Base-by-base conservation (phyloP, 2,113 vertebrate genomes). In the Misgurnus mizolepis region DNA sequence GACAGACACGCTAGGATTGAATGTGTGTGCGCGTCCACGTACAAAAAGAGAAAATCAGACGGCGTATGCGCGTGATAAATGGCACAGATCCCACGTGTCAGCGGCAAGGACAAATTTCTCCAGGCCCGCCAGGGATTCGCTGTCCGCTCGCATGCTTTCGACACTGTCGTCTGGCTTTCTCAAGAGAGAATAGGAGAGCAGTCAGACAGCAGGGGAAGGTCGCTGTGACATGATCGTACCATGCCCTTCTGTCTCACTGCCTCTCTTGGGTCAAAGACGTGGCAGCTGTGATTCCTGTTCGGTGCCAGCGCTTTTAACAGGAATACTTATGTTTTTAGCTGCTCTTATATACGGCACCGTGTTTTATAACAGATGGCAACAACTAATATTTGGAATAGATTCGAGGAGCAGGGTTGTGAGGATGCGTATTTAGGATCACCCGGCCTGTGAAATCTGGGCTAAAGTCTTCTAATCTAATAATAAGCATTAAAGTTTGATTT, bases 51-150 rank as follows among this genome's bases (percentile, higher is more conserved):
- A 40, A 79, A 73, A 70, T 80, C 65, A 79, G 70, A 73, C 45
- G 6, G 18, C 49, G 60, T 75, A 56, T 62, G 47, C 1, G 47
- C 12, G 69, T 82, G 81, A 85, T 82, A 56, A 84, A 85, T 82
- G 70, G 85, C n/a, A 55, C 18, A 45, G 83, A 70, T 27, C 40
- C 79, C 49, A 67, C 67, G 66, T 62, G 72, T 82, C 70, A 76
- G 34, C 80, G 72, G 74, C 79, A 82, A 85, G 80, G 74, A 80
- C 77, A 85, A 50, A 74, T 72, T 68, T 75, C 75, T 67, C n/a
- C 11, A 3, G 15, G 55, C 67, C 73, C 55, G 49, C 66, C 11
- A 76, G 83, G 80, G 74, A 40, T 73, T 56, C 47, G 67, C 77
- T 86, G 68, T 77, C 79, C 39, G 41, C 70, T 83, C 50, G 53